A percentile compares a stretch with the other conserved stretches of the same genome.
These are phyloP conservation scores for Odontomachus brunneus DNA, from an alignment of 1,140 invertebrate genomes.

Conservation along the genomic window DNA sequence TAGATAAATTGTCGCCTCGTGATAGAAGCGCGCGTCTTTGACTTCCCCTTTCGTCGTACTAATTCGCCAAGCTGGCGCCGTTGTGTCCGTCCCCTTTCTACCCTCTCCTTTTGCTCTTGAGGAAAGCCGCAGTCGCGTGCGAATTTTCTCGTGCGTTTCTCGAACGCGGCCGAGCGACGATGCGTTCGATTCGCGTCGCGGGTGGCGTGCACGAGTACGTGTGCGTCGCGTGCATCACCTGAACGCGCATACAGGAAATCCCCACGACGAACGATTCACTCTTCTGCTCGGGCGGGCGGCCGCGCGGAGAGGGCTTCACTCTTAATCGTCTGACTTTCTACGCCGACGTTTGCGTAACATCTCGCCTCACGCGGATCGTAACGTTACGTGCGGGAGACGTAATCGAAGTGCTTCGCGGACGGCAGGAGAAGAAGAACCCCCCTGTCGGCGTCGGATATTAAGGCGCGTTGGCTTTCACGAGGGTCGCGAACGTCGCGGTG, in stretches of 20 bases:
- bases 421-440: conserved; percentile 2
- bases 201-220: background rate
- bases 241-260: conserved; percentile 28
- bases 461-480: conserved; percentile 4
- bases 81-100: background rate
- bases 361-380: conserved; percentile 26
- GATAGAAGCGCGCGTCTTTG: background rate
- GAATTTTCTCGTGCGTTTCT: conserved; percentile 54
- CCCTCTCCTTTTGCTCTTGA: background rate
- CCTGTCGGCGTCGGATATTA: conserved; percentile 54
- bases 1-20: conserved; percentile 42
- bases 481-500: conserved; percentile 18
- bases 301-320: conserved; percentile 35
- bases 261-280: conserved; percentile 41
- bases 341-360: conserved; percentile 63
- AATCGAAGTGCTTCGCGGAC: conserved; percentile 46
- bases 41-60: conserved; percentile 56
- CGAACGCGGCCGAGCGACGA: conserved; percentile 9
- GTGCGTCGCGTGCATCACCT: background rate
- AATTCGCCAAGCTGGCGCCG: conserved; percentile 46
- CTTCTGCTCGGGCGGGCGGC: background rate
- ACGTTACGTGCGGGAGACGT: conserved; percentile 52
- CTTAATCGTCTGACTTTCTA: conserved; percentile 73
- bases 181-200: conserved; percentile 42
- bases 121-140: conserved; percentile 48